Conservation (phyloP, 1,140 invertebrate species). For the Drosophila prosaltans region DNA sequence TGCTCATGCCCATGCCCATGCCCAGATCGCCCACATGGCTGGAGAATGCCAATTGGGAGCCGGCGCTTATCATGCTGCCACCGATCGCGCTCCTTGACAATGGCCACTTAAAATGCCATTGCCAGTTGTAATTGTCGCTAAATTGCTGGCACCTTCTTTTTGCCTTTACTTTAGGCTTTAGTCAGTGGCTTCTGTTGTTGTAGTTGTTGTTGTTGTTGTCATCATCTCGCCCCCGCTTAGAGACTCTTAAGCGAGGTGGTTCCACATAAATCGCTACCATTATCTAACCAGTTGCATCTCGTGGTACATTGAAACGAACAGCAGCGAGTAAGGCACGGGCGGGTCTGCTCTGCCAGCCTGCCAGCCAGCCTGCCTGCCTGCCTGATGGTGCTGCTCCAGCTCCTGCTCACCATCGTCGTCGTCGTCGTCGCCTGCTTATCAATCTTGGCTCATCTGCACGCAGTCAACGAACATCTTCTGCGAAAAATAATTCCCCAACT, state of each 20-base stretch:
- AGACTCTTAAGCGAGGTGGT: slow-evolving; percentile 29
- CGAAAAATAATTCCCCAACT: slow-evolving; percentile 80
- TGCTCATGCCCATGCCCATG: too few species aligned
- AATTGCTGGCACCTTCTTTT: slow-evolving; percentile 63
- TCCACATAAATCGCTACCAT: slow-evolving; percentile 74
- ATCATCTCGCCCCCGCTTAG: neutral
- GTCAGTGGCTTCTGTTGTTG: slow-evolving; percentile 53
- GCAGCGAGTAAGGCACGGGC: slow-evolving; percentile 47
- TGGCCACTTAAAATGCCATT: slow-evolving; percentile 81
- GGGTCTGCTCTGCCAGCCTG: neutral
- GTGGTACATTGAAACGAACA: slow-evolving; percentile 7
- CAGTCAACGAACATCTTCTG: slow-evolving; percentile 68
- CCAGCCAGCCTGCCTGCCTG: neutral
- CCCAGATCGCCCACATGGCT: slow-evolving; percentile 60
- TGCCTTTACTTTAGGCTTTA: neutral
- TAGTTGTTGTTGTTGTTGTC: neutral
- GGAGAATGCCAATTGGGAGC: slow-evolving; percentile 28
- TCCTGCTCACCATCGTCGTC: slow-evolving; percentile 12
- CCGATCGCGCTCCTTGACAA: slow-evolving; percentile 70
- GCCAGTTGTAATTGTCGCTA: slow-evolving; percentile 75
- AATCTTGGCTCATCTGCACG: slow-evolving; percentile 77
- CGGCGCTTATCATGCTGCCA: slow-evolving; percentile 54
- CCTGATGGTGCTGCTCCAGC: slow-evolving; percentile 7
- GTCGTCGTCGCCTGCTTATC: slow-evolving; percentile 60
- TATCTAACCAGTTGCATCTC: slow-evolving; percentile 73